Conservation (phyloP, 35 echinoderm and acorn worm genomes). For the Heliocidaris tuberculata region DNA sequence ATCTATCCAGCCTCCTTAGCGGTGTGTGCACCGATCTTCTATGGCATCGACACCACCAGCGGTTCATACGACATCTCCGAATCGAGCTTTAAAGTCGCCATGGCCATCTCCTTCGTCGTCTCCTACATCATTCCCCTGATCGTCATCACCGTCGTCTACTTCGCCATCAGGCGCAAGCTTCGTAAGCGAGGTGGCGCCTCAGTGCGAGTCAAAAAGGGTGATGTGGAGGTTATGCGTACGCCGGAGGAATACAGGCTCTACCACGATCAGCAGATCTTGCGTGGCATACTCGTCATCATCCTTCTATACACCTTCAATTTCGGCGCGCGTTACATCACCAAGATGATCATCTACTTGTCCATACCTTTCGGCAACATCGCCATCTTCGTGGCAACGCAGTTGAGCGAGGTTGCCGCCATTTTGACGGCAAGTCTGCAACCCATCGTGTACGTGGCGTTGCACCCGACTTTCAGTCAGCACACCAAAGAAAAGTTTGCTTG, state of each 20-base stretch:
- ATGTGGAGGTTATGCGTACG: not conserved
- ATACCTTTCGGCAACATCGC: not conserved
- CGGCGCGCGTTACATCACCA: slow-evolving; percentile 4
- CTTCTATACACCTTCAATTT: not conserved
- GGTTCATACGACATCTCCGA: slow-evolving; percentile 6
- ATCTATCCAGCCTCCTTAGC: not conserved
- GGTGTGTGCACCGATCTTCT: slow-evolving; percentile 26
- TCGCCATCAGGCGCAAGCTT: slow-evolving; percentile 28
- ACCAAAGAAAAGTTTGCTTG: not conserved
- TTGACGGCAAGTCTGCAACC: slow-evolving; percentile 26
- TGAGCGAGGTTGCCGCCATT: slow-evolving; percentile 8
- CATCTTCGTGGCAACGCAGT: slow-evolving; percentile 12
- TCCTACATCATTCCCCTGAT: slow-evolving; percentile 29
- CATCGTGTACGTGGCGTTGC: not conserved
- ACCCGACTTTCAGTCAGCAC: slow-evolving; percentile 30
- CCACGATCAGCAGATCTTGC: not conserved
- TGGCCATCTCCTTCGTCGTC: slow-evolving; percentile 7
- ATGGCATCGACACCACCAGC: not conserved
- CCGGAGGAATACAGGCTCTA: not conserved
- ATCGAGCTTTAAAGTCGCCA: slow-evolving; percentile 11
- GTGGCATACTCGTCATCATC: not conserved
- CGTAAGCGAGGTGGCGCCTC: not conserved
- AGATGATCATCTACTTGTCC: slow-evolving; percentile 11
- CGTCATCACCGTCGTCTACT: slow-evolving; percentile 41
- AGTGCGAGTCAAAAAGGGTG: not conserved